Conservation (phyloP, 2,797 vertebrate genomes). For the Chiloscyllium punctatum region DNA sequence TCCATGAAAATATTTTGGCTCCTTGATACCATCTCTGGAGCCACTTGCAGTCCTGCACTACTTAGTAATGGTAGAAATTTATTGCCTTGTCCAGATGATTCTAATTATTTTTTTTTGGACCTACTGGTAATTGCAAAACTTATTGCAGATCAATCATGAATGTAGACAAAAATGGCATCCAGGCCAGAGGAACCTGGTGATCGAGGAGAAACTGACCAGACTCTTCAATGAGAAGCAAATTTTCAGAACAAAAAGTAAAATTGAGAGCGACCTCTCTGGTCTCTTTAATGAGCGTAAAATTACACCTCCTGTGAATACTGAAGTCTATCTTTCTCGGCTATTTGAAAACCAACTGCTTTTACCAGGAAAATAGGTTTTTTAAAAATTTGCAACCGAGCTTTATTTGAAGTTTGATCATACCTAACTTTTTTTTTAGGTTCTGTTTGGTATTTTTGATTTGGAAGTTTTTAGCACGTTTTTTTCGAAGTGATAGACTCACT, state of each 20-base stretch:
- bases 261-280: slow-evolving; percentile 62
- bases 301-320: slow-evolving; percentile 59
- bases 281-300: slow-evolving; percentile 71
- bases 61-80: background rate
- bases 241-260: slow-evolving; percentile 53
- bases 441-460: background rate
- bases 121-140: background rate
- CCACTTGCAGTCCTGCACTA: background rate
- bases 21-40: background rate
- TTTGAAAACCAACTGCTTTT: slow-evolving; percentile 52
- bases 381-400: no score
- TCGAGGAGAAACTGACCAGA: slow-evolving; percentile 60
- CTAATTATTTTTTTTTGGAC: background rate
- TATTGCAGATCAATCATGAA: background rate
- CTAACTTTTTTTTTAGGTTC: background rate
- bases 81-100: background rate
- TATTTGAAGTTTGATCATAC: no score
- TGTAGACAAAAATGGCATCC: background rate
- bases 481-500: no score
- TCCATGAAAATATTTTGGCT: background rate
- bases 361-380: background rate
- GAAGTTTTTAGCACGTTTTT: no score
- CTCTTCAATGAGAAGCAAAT: slow-evolving; percentile 63
- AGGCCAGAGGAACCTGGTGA: slow-evolving; percentile 44
- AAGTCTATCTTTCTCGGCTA: slow-evolving; percentile 61